phyloP scores from a whole-genome alignment of 2,797 vertebrate genomes.

The Liasis olivaceus region DNA sequence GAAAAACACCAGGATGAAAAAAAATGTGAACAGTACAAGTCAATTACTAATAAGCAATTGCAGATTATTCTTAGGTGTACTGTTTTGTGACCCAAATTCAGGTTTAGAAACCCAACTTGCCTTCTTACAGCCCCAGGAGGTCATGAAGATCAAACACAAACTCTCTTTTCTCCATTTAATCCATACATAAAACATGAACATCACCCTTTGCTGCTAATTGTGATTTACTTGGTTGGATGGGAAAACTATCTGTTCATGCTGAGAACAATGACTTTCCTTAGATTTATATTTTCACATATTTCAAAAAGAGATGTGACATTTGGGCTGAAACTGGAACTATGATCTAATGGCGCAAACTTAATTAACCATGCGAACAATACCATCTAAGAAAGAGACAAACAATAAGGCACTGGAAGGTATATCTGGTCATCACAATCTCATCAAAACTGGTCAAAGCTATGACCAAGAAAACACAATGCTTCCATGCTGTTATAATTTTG shows the following conservation, averaged over 20 bases:
- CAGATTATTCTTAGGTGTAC: too few relatives aligned
- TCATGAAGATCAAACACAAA: neutral
- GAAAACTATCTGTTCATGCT: neutral
- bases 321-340: neutral
- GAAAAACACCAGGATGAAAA: too few relatives aligned
- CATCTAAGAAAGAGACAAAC: neutral
- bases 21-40: neutral
- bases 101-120: neutral
- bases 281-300: neutral
- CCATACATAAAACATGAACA: neutral
- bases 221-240: neutral
- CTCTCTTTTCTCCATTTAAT: neutral
- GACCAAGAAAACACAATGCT: too few relatives aligned
- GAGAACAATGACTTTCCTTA: neutral
- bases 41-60: neutral
- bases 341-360: neutral
- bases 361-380: neutral
- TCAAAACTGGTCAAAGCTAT: neutral
- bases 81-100: neutral
- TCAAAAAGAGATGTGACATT: neutral
- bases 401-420: neutral
- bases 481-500: neutral
- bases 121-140: neutral
- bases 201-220: neutral
- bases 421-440: neutral